Percentiles rank a stretch among this genome's conserved stretches.
Evolutionary conservation across 2,797 vertebrate genomes (phyloP).

Genomic region (Arnoldichthys spilopterus): DNA sequence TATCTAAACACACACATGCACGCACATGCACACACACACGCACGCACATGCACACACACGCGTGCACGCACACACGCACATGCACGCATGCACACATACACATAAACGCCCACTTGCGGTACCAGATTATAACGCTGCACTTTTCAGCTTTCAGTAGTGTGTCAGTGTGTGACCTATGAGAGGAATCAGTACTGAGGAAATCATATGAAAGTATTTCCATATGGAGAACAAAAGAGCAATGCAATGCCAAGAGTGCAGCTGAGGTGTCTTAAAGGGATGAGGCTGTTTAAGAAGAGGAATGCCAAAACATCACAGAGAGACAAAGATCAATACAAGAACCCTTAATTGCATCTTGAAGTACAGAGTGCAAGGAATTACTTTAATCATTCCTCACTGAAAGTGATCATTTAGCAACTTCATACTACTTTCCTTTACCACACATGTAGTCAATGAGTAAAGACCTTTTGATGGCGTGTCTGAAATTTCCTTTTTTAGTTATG

Average conservation of each 20-base stretch:
- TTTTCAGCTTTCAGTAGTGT: neutral
- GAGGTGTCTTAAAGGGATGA: slow-evolving; percentile 39
- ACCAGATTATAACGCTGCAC: slow-evolving; percentile 46
- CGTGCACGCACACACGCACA: neutral
- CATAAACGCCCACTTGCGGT: neutral
- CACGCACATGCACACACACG: too few relatives aligned
- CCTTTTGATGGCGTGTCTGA: neutral
- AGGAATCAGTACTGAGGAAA: slow-evolving; percentile 13
- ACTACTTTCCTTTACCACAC: neutral
- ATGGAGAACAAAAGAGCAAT: slow-evolving; percentile 52
- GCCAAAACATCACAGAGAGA: neutral
- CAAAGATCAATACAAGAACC: neutral
- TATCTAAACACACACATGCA: slow-evolving; percentile 27
- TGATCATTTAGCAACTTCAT: neutral
- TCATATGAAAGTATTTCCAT: slow-evolving; percentile 64
- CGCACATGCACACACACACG: neutral
- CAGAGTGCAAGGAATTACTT: neutral
- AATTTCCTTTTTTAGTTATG: neutral
- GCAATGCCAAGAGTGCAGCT: slow-evolving; percentile 55
- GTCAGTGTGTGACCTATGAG: slow-evolving; percentile 18
- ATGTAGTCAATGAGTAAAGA: neutral
- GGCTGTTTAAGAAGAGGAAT: slow-evolving; percentile 20
- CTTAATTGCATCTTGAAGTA: neutral
- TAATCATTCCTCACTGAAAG: neutral
- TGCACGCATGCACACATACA: slow-evolving; percentile 36